Conservation (phyloP, 35 echinoderm and acorn worm species). For the Stichopus chloronotus region DNA sequence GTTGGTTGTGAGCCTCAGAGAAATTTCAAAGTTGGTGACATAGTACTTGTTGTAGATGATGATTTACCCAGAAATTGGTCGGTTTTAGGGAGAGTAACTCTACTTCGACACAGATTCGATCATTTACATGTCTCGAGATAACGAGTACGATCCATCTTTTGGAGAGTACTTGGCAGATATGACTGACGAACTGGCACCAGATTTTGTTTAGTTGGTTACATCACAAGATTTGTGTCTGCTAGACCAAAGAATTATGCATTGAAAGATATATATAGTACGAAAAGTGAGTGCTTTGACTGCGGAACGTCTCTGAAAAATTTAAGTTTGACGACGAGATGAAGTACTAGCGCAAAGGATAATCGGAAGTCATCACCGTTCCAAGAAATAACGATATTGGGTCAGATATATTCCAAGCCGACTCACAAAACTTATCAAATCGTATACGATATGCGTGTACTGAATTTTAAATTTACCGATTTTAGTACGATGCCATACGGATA, state of each 20-base stretch:
- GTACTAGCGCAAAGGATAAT: neutral
- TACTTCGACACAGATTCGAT: constrained; percentile 49
- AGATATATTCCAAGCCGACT: neutral
- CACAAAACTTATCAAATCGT: constrained; percentile 8
- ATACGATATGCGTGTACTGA: neutral
- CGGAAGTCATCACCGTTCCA: neutral
- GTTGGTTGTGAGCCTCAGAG: constrained; percentile 28
- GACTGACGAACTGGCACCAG: neutral
- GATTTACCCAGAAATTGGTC: too few relatives aligned
- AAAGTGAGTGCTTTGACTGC: neutral
- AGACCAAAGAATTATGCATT: constrained; percentile 56
- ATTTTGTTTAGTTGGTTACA: neutral
- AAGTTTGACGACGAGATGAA: constrained; percentile 45
- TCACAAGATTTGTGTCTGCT: neutral
- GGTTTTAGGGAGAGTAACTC: neutral
- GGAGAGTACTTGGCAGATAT: constrained; percentile 41
- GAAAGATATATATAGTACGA: neutral
- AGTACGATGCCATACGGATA: constrained; percentile 38
- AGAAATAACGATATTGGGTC: neutral
- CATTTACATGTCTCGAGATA: neutral
- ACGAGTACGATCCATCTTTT: constrained; percentile 4
- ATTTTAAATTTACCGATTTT: neutral
- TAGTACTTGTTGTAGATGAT: too few relatives aligned
- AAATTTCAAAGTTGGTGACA: constrained; percentile 26
- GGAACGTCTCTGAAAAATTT: neutral